These are phyloP conservation scores for Rousettus madagascariensis DNA, from an alignment of 2,797 vertebrate genomes.

Conservation along the genomic window DNA sequence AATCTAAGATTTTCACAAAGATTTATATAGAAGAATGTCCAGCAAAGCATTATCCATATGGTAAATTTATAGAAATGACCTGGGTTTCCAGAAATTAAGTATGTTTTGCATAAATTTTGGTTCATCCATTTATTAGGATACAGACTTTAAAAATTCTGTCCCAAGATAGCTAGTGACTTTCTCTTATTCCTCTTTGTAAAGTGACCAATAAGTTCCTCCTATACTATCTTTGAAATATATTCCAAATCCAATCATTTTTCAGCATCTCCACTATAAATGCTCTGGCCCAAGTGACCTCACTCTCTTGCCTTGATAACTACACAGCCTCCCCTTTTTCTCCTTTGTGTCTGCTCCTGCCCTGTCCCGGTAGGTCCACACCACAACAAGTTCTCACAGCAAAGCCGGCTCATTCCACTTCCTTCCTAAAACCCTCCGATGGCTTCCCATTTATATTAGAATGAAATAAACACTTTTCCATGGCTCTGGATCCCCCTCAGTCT, in stretches of 20 bases:
- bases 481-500: not conserved
- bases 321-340: not conserved
- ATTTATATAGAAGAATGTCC: not conserved
- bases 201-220: not conserved
- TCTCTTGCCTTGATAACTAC: not conserved
- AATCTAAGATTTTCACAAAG: not conserved
- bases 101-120: not conserved
- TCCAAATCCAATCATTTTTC: not conserved
- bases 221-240: not conserved
- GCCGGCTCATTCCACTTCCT: not conserved
- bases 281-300: not conserved
- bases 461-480: not conserved
- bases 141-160: not conserved
- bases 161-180: not conserved
- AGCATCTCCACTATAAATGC: not conserved
- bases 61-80: not conserved
- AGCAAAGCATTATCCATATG: not conserved
- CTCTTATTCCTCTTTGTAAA: not conserved
- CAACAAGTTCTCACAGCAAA: not conserved
- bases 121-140: not conserved
- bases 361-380: fast-evolving
- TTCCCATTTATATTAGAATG: not conserved
- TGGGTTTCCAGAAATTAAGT: not conserved
- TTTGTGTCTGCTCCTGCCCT: not conserved
- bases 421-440: not conserved